Evolutionary conservation across 1,140 invertebrate genomes (phyloP).

Genomic region (Neodiprion lecontei): DNA sequence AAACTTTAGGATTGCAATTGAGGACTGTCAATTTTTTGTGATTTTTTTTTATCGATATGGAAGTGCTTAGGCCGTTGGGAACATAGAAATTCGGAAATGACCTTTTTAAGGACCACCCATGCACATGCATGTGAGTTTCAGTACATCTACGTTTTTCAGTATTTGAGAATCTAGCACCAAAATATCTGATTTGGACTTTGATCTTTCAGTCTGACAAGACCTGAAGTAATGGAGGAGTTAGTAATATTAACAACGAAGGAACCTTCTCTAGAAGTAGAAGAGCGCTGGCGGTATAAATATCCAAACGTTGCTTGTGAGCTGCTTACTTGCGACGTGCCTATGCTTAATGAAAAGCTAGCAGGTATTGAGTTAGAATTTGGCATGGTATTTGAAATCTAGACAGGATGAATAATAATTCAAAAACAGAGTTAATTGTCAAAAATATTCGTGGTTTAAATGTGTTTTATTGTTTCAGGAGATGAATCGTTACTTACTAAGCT

Average conservation of each 20-base stretch:
- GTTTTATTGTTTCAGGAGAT: conserved; percentile 62
- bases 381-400: too few species aligned
- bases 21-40: background rate
- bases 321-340: conserved; percentile 86
- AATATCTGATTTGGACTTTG: conserved; percentile 28
- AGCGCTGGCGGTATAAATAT: conserved; percentile 85
- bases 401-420: too few species aligned
- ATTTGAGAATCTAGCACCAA: conserved; percentile 16
- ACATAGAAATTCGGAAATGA: background rate
- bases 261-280: conserved; percentile 78
- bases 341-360: conserved; percentile 85
- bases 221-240: conserved; percentile 85
- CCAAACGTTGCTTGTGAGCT: conserved; percentile 94
- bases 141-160: conserved; percentile 16
- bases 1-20: background rate
- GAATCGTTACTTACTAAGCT: conserved; percentile 80
- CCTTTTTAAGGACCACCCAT: background rate
- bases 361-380: conserved; percentile 34
- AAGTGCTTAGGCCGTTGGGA: too few species aligned
- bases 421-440: conserved; percentile 6
- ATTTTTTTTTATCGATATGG: too few species aligned
- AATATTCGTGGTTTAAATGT: conserved; percentile 31
- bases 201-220: conserved; percentile 78
- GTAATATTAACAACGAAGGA: conserved; percentile 86
- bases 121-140: conserved; percentile 5